Conservation (phyloP, 2,797 vertebrate genomes). For the Malurus splendens region DNA sequence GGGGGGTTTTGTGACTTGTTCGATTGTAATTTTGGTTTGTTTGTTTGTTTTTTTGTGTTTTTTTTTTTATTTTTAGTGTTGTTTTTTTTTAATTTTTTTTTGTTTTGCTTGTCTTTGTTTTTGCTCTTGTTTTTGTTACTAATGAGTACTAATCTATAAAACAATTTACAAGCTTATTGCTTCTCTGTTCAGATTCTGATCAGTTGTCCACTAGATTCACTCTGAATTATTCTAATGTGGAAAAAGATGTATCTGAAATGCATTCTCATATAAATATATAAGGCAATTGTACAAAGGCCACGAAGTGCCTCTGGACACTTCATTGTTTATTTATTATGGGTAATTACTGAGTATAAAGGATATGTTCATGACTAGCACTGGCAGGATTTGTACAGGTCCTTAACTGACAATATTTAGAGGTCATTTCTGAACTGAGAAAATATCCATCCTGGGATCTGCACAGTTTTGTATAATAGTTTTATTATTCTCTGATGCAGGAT, state of each 20-base stretch:
- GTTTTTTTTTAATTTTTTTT: neutral
- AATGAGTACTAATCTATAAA: neutral
- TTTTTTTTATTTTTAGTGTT: no score
- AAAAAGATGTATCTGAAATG: neutral
- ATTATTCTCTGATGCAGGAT: neutral
- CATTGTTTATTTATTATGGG: neutral
- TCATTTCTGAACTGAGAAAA: neutral
- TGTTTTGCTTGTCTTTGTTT: neutral
- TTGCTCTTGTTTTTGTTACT: neutral
- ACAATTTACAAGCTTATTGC: neutral
- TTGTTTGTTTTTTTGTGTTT: neutral
- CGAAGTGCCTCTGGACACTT: neutral
- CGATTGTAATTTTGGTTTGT: neutral
- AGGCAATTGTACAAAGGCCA: neutral
- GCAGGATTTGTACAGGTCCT: neutral
- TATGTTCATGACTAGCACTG: neutral
- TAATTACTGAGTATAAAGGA: neutral
- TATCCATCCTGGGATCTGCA: neutral
- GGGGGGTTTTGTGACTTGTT: neutral
- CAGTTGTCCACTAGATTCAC: neutral
- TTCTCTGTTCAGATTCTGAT: neutral
- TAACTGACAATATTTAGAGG: neutral
- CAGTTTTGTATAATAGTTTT: neutral
- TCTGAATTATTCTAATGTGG: neutral
- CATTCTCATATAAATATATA: neutral